These are phyloP conservation scores for Neodiprion lecontei DNA, from an alignment of 1,140 invertebrate genomes.

Conservation along the genomic window DNA sequence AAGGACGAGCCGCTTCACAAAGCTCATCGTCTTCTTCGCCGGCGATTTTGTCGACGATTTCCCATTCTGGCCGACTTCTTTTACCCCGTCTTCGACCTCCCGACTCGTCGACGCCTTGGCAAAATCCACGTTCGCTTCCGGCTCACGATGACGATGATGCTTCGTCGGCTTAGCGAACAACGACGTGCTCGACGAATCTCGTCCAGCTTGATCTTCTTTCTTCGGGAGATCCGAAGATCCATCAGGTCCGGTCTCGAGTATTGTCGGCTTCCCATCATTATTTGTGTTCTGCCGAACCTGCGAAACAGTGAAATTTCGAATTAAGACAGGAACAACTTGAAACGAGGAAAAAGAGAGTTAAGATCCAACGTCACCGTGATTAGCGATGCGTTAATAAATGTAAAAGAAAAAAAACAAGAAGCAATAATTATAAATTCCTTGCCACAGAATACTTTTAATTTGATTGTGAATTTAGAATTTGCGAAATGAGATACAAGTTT, in stretches of 20 bases:
- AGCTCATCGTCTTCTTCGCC: conserved; percentile 10
- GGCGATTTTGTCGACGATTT: conserved; percentile 25
- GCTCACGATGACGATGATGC: neutral
- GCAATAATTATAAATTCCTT: neutral
- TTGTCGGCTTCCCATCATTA: no score
- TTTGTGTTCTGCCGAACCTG: no score
- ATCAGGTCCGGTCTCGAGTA: no score
- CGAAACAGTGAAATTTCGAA: no score
- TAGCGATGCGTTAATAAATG: no score
- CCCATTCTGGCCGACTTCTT: conserved; percentile 36
- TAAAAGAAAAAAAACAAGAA: no score
- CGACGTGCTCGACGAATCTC: neutral
- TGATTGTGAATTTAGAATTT: neutral
- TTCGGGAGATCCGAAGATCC: neutral
- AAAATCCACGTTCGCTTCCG: conserved; percentile 28
- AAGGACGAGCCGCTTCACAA: conserved; percentile 44
- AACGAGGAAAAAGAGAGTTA: no score
- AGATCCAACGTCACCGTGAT: no score
- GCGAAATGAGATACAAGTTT: neutral
- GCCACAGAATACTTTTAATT: neutral
- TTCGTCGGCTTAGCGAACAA: neutral
- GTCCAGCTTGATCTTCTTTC: neutral
- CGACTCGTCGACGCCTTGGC: neutral
- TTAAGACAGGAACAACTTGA: no score
- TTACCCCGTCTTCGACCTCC: neutral